phyloP scores from a whole-genome alignment of 2,797 vertebrate species.

The Thripadectes ignobilis region DNA sequence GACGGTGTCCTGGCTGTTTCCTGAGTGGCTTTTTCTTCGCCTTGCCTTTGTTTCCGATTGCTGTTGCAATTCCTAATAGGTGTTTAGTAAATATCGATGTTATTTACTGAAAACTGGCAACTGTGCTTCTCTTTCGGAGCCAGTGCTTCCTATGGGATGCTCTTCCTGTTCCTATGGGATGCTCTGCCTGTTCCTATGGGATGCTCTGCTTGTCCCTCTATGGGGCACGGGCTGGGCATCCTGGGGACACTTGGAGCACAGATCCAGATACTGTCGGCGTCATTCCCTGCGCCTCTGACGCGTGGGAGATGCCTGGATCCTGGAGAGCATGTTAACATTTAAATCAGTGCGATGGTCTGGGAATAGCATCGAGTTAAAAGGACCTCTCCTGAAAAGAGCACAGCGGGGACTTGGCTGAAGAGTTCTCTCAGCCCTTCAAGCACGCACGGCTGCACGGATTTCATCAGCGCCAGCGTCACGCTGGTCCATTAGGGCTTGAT shows the following conservation, averaged over 20 bases:
- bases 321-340: slow-evolving; percentile 25
- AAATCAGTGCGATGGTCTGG: background rate
- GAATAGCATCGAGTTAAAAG: slow-evolving; percentile 36
- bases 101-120: background rate
- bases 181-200: background rate
- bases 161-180: background rate
- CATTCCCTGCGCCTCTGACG: background rate
- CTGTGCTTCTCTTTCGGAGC: rapidly evolving
- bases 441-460: background rate
- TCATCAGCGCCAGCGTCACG: background rate
- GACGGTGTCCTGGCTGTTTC: background rate
- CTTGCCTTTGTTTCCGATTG: background rate
- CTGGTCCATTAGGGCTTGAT: slow-evolving; percentile 11
- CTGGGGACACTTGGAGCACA: background rate
- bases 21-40: background rate
- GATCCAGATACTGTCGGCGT: background rate
- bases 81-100: background rate
- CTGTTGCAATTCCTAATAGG: background rate
- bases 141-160: background rate
- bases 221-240: background rate
- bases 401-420: slow-evolving; percentile 57
- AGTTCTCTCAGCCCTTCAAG: slow-evolving; percentile 44
- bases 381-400: slow-evolving; percentile 49
- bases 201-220: background rate
- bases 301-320: background rate